These are phyloP conservation scores for Orientallactaga bullata DNA, from an alignment of 2,113 vertebrate species.

Conservation along the genomic window DNA sequence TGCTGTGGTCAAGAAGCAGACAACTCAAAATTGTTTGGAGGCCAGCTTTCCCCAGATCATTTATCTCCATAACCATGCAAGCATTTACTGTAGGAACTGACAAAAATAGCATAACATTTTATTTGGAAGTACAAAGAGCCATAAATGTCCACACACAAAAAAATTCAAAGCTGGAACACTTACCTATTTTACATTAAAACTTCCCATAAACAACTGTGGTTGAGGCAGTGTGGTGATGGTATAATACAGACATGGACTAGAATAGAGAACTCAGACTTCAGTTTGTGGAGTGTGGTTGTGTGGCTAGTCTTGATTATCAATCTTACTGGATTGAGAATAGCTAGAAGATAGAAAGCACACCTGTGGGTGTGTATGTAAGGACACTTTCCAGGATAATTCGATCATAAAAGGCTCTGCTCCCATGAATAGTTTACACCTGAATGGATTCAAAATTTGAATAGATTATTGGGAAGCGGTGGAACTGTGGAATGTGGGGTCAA, in stretches of 20 bases:
- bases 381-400: not conserved
- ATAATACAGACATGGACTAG: not conserved
- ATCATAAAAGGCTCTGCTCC: not conserved
- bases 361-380: not conserved
- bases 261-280: not conserved
- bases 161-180: not conserved
- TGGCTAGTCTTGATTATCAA: not conserved
- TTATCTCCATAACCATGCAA: not conserved
- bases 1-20: too few relatives aligned
- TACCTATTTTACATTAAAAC: not conserved
- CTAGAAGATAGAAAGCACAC: not conserved
- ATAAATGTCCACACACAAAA: not conserved
- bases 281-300: not conserved
- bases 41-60: too few relatives aligned
- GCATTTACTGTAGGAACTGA: not conserved
- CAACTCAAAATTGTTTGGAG: too few relatives aligned
- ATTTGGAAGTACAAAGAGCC: not conserved
- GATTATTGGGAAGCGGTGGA: not conserved
- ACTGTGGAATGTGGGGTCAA: too few relatives aligned
- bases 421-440: not conserved
- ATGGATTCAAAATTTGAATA: not conserved
- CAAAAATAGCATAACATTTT: not conserved
- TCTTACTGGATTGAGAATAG: not conserved
- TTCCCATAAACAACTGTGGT: not conserved
- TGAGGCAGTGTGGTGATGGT: not conserved